A percentile compares a stretch with the other conserved stretches of the same genome.
Conservation (phyloP, 2,888 invertebrate species). For the Amblyjoppa fuscipennis region DNA sequence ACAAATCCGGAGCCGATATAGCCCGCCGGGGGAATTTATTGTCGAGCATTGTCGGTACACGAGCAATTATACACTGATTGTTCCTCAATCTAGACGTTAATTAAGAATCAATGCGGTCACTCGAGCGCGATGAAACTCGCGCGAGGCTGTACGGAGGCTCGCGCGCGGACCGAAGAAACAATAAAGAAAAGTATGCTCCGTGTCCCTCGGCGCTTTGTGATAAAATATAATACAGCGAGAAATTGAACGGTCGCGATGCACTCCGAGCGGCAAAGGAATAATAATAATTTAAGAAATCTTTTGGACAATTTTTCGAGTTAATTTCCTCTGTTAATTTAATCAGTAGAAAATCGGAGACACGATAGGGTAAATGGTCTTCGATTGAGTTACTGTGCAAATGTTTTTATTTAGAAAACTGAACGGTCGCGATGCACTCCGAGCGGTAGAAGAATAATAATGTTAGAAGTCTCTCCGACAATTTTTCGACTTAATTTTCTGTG, state of each 20-base stretch:
- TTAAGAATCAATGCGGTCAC: slow-evolving; percentile 83
- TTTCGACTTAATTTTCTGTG: background rate
- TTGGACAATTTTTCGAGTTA: background rate
- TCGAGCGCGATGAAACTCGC: slow-evolving; percentile 76
- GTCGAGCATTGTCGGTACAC: slow-evolving; percentile 80
- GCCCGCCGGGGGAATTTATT: slow-evolving; percentile 79
- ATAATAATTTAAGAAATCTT: slow-evolving; percentile 17
- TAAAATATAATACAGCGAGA: slow-evolving; percentile 47
- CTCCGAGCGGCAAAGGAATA: slow-evolving; percentile 13
- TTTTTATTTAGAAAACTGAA: background rate
- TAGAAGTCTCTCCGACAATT: background rate
- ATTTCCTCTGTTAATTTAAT: slow-evolving; percentile 2
- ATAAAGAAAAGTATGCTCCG: slow-evolving; percentile 51
- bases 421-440: slow-evolving; percentile 21
- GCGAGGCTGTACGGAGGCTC: slow-evolving; percentile 61
- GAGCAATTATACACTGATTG: slow-evolving; percentile 82
- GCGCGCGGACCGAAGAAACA: slow-evolving; percentile 64
- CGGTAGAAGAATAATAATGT: background rate
- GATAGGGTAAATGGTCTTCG: background rate
- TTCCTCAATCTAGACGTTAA: slow-evolving; percentile 82
- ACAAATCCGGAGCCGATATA: slow-evolving; percentile 63
- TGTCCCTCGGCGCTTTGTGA: slow-evolving; percentile 54
- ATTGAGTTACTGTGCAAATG: too few relatives aligned
- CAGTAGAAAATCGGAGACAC: background rate
- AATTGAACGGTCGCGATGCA: slow-evolving; percentile 7